Base-by-base conservation (phyloP, 2,113 vertebrate genomes). In the Chloroceryle aenea region DNA sequence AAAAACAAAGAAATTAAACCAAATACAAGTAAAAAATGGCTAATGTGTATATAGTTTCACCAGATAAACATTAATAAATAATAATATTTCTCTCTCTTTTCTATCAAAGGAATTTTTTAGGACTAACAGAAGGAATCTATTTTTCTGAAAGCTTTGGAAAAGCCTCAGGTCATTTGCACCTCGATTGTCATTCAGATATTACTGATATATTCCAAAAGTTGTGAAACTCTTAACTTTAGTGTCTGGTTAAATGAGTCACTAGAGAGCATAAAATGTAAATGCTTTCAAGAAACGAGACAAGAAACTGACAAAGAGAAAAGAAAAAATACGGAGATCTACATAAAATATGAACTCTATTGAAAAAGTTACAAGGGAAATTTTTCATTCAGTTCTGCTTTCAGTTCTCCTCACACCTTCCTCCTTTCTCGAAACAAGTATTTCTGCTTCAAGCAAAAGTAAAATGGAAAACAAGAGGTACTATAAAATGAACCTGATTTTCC, bases 401-500 rank as follows among this genome's bases (percentile, higher is more conserved):
- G 36, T 47, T 77, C 45, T 87, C 42, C 55, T 27, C 53, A 40
- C 11, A 42, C 25, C 58, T 79, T 94, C 20, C 52, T 93, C 64
- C 47, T 88, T 74, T 27, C 32, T 86, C 61, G 43, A 63, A 86
- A 88, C 72, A 71, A 88, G 59, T 56, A 81, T 43, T 90, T 63
- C 82, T 47, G 86, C 87, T 88, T 88, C 48, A 56, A 77, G 73
- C 64, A 76, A 67, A 91, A 62, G 38, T 52, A 67, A 64, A 75
- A 45, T 6, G 43, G 50, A 88, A 74, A 68, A 69, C 32, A 85
- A 80, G 26, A 77, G 29, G 38, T 22, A 72, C 58, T 58, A 55
- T 27, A 20, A 89, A 94, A 76, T 7, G 20, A 94, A 53, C 48
- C 66, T 58, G 87, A 85, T 89, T 81, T 92, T 92, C 79, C 90